phyloP scores from a whole-genome alignment of 30 jellyfish, hydroid and myxozoan genomes.

The Catostylus mosaicus region DNA sequence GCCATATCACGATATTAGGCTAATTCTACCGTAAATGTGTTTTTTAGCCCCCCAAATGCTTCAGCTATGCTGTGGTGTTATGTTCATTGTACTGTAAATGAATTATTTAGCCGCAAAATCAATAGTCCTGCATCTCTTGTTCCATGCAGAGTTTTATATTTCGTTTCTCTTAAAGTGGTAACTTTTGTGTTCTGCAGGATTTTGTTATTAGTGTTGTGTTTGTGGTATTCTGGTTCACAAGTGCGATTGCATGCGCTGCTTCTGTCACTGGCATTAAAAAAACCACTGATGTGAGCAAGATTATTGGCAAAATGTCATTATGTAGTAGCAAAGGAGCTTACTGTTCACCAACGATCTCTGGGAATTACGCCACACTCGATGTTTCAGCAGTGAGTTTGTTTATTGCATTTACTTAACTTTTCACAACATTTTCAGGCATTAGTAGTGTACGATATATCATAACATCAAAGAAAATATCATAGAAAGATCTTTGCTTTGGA shows the following conservation, averaged over 20 bases:
- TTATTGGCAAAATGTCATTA: conserved; percentile 2
- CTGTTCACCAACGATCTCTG: conserved; percentile 36
- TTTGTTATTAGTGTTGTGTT: conserved; percentile 77
- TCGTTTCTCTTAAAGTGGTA: not conserved
- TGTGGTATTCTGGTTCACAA: conserved; percentile 84
- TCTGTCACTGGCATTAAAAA: conserved; percentile 73
- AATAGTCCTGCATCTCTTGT: not conserved
- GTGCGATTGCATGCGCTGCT: conserved; percentile 90
- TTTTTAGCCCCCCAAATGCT: too few species aligned
- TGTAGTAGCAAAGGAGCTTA: conserved; percentile 11
- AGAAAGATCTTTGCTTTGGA: too few species aligned
- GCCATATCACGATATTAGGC: too few species aligned
- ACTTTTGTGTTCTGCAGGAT: conserved; percentile 64
- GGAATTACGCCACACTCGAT: conserved; percentile 85
- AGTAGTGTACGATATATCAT: too few species aligned
- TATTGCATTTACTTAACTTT: not conserved
- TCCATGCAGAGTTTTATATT: not conserved
- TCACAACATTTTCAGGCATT: too few species aligned
- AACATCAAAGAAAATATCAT: too few species aligned
- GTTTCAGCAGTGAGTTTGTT: conserved; percentile 75
- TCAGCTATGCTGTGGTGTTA: too few species aligned
- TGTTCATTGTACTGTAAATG: too few species aligned
- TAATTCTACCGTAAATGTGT: too few species aligned
- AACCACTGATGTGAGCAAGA: conserved; percentile 48
- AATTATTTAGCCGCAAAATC: too few species aligned